A percentile compares a stretch with the other conserved stretches of the same genome.
phyloP scores from a whole-genome alignment of 2,113 vertebrate genomes.

The Plecotus auritus region DNA sequence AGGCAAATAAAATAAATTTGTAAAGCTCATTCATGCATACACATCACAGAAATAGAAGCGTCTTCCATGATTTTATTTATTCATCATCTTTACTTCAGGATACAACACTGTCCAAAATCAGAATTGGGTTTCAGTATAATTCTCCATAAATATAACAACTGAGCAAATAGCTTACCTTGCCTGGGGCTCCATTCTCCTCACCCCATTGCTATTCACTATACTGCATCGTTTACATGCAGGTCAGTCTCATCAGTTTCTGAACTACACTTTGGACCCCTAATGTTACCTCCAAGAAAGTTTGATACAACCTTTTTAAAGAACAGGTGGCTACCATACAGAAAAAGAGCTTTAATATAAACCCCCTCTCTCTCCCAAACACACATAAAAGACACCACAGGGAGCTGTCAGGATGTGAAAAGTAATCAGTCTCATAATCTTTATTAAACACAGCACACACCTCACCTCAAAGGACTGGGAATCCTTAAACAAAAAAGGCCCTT shows the following conservation, averaged over 20 bases:
- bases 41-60: neutral
- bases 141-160: neutral
- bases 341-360: slow-evolving; percentile 58
- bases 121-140: neutral
- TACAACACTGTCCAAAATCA: neutral
- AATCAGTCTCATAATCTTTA: slow-evolving; percentile 66
- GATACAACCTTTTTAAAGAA: slow-evolving; percentile 52
- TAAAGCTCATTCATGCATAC: neutral
- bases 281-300: slow-evolving; percentile 58
- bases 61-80: neutral
- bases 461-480: slow-evolving; percentile 31
- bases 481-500: slow-evolving; percentile 11
- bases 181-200: neutral
- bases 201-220: slow-evolving; percentile 46
- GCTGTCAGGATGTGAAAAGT: slow-evolving; percentile 58
- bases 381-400: slow-evolving; percentile 50
- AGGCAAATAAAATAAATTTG: slow-evolving; percentile 13
- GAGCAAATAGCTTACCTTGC: neutral
- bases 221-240: slow-evolving; percentile 28
- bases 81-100: neutral
- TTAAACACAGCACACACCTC: slow-evolving; percentile 4
- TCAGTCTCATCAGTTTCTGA: slow-evolving; percentile 57
- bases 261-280: neutral
- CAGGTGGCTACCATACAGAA: slow-evolving; percentile 60
- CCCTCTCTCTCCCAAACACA: neutral